phyloP scores from a whole-genome alignment of 2,888 invertebrate genomes.

The Selenia dentaria region DNA sequence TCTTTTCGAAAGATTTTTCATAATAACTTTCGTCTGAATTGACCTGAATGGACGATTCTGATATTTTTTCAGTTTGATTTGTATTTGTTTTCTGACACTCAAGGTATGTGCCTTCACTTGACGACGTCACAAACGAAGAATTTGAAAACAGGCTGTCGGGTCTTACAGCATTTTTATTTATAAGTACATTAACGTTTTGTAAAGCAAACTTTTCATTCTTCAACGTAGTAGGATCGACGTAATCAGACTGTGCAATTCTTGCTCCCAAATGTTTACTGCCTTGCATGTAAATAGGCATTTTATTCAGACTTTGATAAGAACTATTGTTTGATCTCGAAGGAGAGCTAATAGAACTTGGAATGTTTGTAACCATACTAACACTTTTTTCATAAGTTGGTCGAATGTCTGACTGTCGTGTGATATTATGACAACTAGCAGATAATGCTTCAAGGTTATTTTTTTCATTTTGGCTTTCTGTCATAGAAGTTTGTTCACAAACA shows the following conservation, averaged over 20 bases:
- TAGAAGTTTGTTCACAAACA: slow-evolving; percentile 64
- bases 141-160: slow-evolving; percentile 84
- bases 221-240: slow-evolving; percentile 91
- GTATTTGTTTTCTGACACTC: slow-evolving; percentile 50
- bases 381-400: slow-evolving; percentile 66
- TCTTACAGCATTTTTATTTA: slow-evolving; percentile 83
- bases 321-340: slow-evolving; percentile 68
- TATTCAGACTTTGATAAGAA: slow-evolving; percentile 71
- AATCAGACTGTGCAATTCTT: slow-evolving; percentile 94
- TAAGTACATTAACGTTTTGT: slow-evolving; percentile 85
- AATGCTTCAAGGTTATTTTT: slow-evolving; percentile 68
- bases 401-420: slow-evolving; percentile 54
- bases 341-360: slow-evolving; percentile 54
- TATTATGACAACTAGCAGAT: slow-evolving; percentile 71
- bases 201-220: slow-evolving; percentile 73
- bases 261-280: slow-evolving; percentile 94
- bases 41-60: slow-evolving; percentile 36
- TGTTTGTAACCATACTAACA: slow-evolving; percentile 62
- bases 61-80: slow-evolving; percentile 30
- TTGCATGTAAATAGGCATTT: slow-evolving; percentile 87
- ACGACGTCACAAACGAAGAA: slow-evolving; percentile 82
- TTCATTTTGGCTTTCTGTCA: slow-evolving; percentile 67
- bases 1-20: slow-evolving; percentile 90
- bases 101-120: slow-evolving; percentile 79
- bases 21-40: slow-evolving; percentile 89